A percentile compares a stretch with the other conserved stretches of the same genome.
Conservation (phyloP, 2,797 vertebrate species). For the Falco rusticolus region DNA sequence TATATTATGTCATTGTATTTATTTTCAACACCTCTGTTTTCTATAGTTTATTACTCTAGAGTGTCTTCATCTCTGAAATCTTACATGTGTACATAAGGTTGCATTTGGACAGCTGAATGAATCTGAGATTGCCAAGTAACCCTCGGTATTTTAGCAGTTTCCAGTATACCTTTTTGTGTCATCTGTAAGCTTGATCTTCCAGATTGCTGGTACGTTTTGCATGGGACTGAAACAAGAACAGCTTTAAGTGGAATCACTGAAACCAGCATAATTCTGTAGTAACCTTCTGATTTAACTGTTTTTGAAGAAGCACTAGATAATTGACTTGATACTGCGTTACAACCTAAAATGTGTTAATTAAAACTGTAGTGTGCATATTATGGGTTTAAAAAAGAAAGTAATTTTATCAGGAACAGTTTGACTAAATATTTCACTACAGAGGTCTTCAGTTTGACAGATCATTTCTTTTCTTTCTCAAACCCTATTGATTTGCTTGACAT, state of each 20-base stretch:
- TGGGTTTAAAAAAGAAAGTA: neutral
- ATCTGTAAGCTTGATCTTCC: neutral
- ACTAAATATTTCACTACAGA: neutral
- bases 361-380: neutral
- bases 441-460: neutral
- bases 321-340: neutral
- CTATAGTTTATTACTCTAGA: neutral
- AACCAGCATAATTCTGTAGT: neutral
- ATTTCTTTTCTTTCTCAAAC: neutral
- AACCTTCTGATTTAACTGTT: neutral
- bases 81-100: neutral
- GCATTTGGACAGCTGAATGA: neutral
- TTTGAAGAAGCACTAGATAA: neutral
- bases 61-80: neutral
- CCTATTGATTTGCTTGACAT: neutral
- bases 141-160: neutral
- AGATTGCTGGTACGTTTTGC: rapidly evolving
- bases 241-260: neutral
- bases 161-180: neutral
- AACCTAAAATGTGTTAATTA: neutral
- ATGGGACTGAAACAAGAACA: neutral
- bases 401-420: neutral
- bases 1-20: neutral
- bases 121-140: neutral
- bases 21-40: neutral